These are phyloP conservation scores for Numenius arquata DNA, from an alignment of 2,113 vertebrate genomes.

Conservation along the genomic window DNA sequence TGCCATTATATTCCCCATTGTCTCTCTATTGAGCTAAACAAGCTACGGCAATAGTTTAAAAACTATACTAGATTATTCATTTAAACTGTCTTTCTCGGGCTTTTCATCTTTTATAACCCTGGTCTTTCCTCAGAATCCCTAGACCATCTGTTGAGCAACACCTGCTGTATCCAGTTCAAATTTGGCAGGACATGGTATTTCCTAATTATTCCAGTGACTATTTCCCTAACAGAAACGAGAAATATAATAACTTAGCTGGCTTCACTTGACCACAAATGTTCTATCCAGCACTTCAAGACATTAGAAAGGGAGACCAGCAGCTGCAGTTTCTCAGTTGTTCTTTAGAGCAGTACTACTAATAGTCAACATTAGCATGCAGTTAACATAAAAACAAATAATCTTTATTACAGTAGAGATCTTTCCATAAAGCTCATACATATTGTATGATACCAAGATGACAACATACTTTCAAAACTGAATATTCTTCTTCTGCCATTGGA, in stretches of 20 bases:
- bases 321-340: not conserved
- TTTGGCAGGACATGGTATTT: not conserved
- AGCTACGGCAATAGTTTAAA: not conserved
- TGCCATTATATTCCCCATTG: not conserved
- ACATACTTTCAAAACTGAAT: not conserved
- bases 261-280: not conserved
- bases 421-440: not conserved
- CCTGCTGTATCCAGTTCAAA: accelerated
- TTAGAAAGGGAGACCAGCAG: not conserved
- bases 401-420: not conserved
- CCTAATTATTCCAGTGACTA: not conserved
- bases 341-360: not conserved
- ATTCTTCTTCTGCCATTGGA: not conserved
- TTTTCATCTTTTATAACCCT: not conserved
- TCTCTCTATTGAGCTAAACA: not conserved
- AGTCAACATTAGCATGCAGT: not conserved
- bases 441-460: not conserved
- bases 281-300: not conserved
- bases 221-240: not conserved
- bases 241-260: not conserved
- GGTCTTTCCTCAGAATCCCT: not conserved
- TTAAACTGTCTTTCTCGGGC: not conserved
- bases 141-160: not conserved
- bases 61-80: not conserved
- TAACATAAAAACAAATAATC: not conserved